Evolutionary conservation across 2,113 vertebrate genomes (phyloP).

Genomic region (Nymphicus hollandicus): DNA sequence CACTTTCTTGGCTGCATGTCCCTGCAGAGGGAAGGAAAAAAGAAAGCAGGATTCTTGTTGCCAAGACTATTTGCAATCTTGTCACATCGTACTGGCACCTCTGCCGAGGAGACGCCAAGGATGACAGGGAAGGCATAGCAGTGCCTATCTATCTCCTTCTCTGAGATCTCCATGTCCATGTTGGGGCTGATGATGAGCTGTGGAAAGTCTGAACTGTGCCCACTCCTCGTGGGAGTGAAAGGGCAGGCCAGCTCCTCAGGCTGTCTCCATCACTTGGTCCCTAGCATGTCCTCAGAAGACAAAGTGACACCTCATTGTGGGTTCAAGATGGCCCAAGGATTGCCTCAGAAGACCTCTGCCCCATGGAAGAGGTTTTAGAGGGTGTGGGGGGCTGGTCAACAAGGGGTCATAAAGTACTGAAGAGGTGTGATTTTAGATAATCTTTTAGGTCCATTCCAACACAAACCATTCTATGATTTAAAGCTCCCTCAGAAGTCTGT

Average conservation of each 20-base stretch:
- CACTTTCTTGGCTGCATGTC: conserved; percentile 29
- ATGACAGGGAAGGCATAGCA: not conserved
- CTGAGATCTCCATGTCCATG: not conserved
- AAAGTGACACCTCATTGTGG: not conserved
- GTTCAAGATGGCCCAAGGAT: not conserved
- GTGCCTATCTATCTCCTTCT: not conserved
- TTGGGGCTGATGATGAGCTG: not conserved
- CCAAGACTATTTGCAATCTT: not conserved
- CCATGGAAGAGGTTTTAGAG: not conserved
- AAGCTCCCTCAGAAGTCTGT: not conserved
- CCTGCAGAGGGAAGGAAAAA: not conserved
- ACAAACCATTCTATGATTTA: not conserved
- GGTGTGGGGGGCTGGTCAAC: not conserved
- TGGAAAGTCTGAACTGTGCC: not conserved
- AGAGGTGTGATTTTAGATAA: not conserved
- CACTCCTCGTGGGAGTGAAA: accelerated
- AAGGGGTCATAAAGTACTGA: not conserved
- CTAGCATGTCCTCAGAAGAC: not conserved
- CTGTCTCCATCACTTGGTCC: not conserved
- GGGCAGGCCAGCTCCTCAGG: not conserved
- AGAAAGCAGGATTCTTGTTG: not conserved
- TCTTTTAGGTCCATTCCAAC: not conserved
- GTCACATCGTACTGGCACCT: not conserved
- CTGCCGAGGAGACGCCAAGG: not conserved
- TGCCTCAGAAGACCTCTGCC: not conserved